Evolutionary conservation across 2,888 invertebrate species (phyloP), one percentile per base, ranked within the genome.

Genomic region (Eretmocerus hayati): DNA sequence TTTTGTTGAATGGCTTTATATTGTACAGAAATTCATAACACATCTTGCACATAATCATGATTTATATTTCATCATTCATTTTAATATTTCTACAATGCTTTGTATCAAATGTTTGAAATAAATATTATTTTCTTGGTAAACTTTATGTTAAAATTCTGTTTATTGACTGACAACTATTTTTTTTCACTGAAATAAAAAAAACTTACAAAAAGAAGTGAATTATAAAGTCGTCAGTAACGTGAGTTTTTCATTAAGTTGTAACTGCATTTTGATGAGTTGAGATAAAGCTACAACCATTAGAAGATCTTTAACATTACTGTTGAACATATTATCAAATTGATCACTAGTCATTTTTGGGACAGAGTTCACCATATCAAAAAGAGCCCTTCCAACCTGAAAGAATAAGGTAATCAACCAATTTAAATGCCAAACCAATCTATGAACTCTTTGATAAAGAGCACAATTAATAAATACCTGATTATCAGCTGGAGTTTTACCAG

Each of bases 261-360:
- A 79, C 74, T 99, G 96, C 2, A 96, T 94, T 75, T 94, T 92
- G 64, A 94, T 91, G 52, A 99, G 78, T 67, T 96, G 95, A 13
- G 96, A 90, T 52, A 99, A 78, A 37, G 96, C 95, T 61, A 94
- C 86, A 35, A 92, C 93, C 97, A 99, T 97, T 62, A 97, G 78
- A 61, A 97, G 80, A 77, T 97, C 97, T 75, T 97, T 95, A 70
- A 96, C 89, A 66, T 92, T 91, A 59, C 92, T 87, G 69, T 95
- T 95, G 71, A 97, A 87, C 84, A 96, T 91, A 61, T 89, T 85
- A 32, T 92, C 90, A 72, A 96, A 92, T 67, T 92, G 87, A 65
- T 92, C 90, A 46, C 82, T 79, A 20, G 84, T 83, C 80, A 97
- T 91, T 67, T 89, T 87, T 38, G 95, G 94, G 55, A 95, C 90